phyloP scores from a whole-genome alignment of 2,113 vertebrate genomes.

The Kobus ellipsiprymnus region DNA sequence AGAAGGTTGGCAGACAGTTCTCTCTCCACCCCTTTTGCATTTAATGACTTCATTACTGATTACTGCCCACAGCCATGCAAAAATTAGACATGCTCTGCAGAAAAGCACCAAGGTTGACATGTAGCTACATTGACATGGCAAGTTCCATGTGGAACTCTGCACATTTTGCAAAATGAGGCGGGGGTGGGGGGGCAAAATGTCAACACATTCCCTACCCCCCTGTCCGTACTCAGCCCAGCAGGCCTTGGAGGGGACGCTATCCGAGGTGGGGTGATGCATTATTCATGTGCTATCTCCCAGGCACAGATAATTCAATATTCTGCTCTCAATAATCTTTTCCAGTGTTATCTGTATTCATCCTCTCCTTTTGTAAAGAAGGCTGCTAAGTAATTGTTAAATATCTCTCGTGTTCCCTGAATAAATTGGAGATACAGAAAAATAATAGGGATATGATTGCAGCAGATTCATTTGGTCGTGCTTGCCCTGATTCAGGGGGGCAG shows the following conservation, averaged over 20 bases:
- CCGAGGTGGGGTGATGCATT: slow-evolving; percentile 41
- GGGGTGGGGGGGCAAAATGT: background rate
- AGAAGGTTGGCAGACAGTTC: slow-evolving; percentile 44
- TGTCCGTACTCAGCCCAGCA: background rate
- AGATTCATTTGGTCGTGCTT: background rate
- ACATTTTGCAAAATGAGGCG: background rate
- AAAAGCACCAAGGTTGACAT: background rate
- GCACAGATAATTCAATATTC: slow-evolving; percentile 62
- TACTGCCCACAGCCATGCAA: slow-evolving; percentile 19
- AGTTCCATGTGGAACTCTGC: accelerated
- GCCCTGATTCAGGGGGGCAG: background rate
- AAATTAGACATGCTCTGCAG: background rate
- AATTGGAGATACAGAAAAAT: slow-evolving; percentile 59
- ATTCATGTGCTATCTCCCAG: slow-evolving; percentile 60
- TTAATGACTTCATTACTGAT: slow-evolving; percentile 47
- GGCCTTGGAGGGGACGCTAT: background rate
- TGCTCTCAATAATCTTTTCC: slow-evolving; percentile 60
- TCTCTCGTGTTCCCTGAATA: slow-evolving; percentile 54
- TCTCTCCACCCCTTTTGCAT: background rate
- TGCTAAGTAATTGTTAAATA: slow-evolving; percentile 68
- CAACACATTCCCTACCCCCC: no score
- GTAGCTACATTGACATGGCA: background rate
- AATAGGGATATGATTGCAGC: slow-evolving; percentile 6
- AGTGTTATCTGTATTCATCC: slow-evolving; percentile 59
- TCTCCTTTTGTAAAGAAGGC: slow-evolving; percentile 52